A percentile compares a stretch with the other conserved stretches of the same genome.
Evolutionary conservation across 2,888 invertebrate species (phyloP).

Genomic region (Athetis lepigone): DNA sequence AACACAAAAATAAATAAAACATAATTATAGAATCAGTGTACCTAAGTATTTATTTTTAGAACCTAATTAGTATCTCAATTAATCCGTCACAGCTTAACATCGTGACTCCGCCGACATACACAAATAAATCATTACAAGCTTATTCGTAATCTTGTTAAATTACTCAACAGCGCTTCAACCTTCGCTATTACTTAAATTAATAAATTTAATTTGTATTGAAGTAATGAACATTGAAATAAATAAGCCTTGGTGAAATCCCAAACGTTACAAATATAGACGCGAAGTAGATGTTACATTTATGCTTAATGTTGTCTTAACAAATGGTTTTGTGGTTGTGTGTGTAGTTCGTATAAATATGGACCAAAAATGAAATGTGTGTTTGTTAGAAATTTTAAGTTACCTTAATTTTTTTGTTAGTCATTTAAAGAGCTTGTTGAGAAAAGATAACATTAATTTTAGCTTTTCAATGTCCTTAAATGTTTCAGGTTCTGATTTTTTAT

Average conservation of each 20-base stretch:
- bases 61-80: conserved; percentile 38
- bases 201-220: conserved; percentile 55
- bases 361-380: no score
- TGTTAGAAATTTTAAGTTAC: no score
- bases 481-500: no score
- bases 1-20: no score
- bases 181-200: conserved; percentile 56
- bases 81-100: conserved; percentile 19
- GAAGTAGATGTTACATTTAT: conserved; percentile 33
- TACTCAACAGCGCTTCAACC: conserved; percentile 52
- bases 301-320: neutral
- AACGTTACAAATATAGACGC: conserved; percentile 8
- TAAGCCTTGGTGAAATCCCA: conserved; percentile 40
- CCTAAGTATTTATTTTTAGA: neutral
- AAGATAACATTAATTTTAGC: no score
- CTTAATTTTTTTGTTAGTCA: no score
- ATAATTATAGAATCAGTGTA: no score
- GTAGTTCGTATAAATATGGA: no score
- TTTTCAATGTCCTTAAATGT: no score
- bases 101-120: conserved; percentile 41
- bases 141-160: conserved; percentile 49
- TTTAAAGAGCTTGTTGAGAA: no score
- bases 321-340: neutral
- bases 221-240: conserved; percentile 47
- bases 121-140: conserved; percentile 35